Evolutionary conservation across 35 echinoderm and acorn worm genomes (phyloP).

Genomic region (Antedon bifida): DNA sequence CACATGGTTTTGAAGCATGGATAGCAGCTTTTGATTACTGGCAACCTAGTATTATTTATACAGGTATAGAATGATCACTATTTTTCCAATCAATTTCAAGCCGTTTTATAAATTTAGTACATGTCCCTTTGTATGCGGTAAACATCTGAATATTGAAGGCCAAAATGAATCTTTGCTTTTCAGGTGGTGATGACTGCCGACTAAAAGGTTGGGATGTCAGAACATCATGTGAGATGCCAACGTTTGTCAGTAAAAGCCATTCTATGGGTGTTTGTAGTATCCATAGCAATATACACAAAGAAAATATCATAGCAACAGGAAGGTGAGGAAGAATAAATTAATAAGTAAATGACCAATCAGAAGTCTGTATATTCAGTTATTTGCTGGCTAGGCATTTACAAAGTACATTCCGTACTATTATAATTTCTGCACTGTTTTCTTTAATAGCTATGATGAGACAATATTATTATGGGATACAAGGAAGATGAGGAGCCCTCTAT

Average conservation of each 20-base stretch:
- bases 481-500: constrained; percentile 55
- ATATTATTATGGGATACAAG: constrained; percentile 90
- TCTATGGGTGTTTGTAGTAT: constrained; percentile 80
- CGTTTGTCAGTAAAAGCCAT: constrained; percentile 80
- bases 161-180: too few relatives aligned
- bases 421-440: background rate
- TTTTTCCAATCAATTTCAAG: too few relatives aligned
- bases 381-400: too few relatives aligned
- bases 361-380: too few relatives aligned
- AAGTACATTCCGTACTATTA: too few relatives aligned
- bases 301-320: constrained; percentile 63
- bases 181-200: constrained; percentile 94
- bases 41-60: constrained; percentile 55
- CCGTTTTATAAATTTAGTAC: too few relatives aligned
- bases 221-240: constrained; percentile 36
- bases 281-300: constrained; percentile 45
- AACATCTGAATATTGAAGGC: too few relatives aligned
- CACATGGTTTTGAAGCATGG: constrained; percentile 90
- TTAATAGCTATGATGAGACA: constrained; percentile 69
- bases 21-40: constrained; percentile 94
- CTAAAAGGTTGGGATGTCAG: constrained; percentile 86
- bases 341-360: too few relatives aligned
- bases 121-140: too few relatives aligned
- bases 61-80: too few relatives aligned
- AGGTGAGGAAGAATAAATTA: constrained; percentile 52